Evolutionary conservation across 2,888 invertebrate species (phyloP), one percentile per base, ranked within the genome.

Genomic region (Alloplasta piceator): DNA sequence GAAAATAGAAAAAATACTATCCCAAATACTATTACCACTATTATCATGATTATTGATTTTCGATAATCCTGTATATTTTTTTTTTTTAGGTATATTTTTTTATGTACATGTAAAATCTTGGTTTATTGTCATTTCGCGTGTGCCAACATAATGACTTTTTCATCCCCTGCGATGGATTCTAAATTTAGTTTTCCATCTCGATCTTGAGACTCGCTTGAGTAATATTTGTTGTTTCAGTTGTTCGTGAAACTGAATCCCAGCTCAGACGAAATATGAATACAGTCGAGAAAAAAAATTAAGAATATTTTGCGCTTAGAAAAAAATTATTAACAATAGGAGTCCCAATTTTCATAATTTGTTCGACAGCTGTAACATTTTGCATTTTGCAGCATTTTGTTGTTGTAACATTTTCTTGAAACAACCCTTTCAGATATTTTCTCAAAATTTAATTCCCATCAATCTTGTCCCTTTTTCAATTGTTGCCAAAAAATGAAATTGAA

Each of bases 71-170:
- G 14, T 6, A 5, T 52, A 52, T 52, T 14, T 14, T 14, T 52
- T 1, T 6, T 41, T 5, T 41, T 6, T 6, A 41, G 41, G n/a
- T 52, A 52, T 4, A 12, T 6, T 5, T 52, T n/a, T 61, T 38
- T 41, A 12, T 52, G 12, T 52, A 5, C 7, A 36, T 36, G 52
- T 41, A 6, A 75, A 55, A 43, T 16, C 2, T 68, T 26, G 36
- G 70, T 56, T 70, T 76, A 76, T 70, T 56, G 56, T n/a, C 26
- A 38, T 64, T 77, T 71, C 56, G 64, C 64, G 39, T 43, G 41
- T 41, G 16, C 16, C 14, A 46, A n/a, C 6, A 38, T 26, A 14
- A 41, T 36, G 52, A 52, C 5, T n/a, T 36, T 61, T 61, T 63
- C 60, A 10, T 12, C n/a, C 55, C 10, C 39, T 16, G n/a, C 46